Conservation (phyloP, 2,797 vertebrate species). For the Micrastur ruficollis region DNA sequence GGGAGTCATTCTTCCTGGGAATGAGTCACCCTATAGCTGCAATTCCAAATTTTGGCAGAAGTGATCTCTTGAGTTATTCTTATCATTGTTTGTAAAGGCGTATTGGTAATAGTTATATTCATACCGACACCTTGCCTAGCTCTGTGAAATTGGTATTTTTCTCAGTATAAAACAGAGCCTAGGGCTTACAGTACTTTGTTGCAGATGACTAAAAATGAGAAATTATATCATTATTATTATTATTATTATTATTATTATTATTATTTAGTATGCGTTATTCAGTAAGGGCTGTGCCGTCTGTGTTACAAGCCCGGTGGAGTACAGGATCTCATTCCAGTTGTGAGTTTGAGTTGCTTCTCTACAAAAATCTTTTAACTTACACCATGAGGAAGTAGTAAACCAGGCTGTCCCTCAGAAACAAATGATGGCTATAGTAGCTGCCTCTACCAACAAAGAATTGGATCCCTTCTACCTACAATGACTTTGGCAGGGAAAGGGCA, state of each 20-base stretch:
- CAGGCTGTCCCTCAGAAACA: not conserved
- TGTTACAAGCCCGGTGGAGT: not conserved
- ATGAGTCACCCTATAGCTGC: not conserved
- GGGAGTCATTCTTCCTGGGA: not conserved
- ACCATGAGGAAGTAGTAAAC: not conserved
- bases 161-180: not conserved
- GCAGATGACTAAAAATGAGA: not conserved
- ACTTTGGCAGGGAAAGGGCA: not conserved
- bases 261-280: not conserved
- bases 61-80: not conserved
- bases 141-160: not conserved
- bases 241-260: not conserved
- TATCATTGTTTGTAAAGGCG: not conserved
- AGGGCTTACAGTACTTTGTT: not conserved
- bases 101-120: not conserved
- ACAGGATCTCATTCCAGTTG: not conserved
- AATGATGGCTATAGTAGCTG: not conserved
- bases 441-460: not conserved
- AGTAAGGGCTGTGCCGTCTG: not conserved
- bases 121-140: fast-evolving
- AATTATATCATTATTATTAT: not conserved
- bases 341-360: not conserved
- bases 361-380: not conserved
- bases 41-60: not conserved
- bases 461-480: not conserved